Conservation (phyloP, 1,140 invertebrate species). For the Zaprionus africanus region DNA sequence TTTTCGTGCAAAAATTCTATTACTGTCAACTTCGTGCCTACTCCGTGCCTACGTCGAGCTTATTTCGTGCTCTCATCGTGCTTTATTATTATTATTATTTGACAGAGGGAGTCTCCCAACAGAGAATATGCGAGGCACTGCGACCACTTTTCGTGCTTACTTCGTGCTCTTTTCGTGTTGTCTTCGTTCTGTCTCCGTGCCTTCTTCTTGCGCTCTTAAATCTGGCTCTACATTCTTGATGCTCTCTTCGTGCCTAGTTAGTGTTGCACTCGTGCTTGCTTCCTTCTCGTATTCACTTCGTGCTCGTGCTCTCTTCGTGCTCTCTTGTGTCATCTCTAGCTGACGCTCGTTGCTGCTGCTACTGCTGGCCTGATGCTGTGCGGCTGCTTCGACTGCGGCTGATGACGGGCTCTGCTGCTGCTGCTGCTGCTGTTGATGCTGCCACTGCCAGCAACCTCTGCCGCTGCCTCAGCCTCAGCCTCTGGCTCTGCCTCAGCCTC, state of each 20-base stretch:
- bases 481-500: background rate
- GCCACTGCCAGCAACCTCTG: background rate
- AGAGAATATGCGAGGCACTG: no score
- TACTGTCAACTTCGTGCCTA: no score
- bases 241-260: background rate
- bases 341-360: background rate
- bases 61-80: background rate
- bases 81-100: no score
- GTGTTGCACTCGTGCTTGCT: background rate
- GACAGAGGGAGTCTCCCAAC: no score
- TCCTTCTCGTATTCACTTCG: background rate
- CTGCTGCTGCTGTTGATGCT: background rate
- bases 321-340: background rate
- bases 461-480: no score
- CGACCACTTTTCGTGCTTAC: no score
- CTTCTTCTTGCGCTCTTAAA: background rate
- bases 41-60: no score
- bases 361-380: background rate
- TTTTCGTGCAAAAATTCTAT: no score
- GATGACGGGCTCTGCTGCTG: background rate
- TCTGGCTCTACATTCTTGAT: background rate
- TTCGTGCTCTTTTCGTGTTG: background rate
- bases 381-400: background rate
- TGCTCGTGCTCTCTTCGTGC: constrained; percentile 1
- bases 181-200: background rate